Percentiles rank a stretch among this genome's conserved stretches.
Conservation (phyloP, 2,797 vertebrate genomes). For the Tympanoctomys barrerae region DNA sequence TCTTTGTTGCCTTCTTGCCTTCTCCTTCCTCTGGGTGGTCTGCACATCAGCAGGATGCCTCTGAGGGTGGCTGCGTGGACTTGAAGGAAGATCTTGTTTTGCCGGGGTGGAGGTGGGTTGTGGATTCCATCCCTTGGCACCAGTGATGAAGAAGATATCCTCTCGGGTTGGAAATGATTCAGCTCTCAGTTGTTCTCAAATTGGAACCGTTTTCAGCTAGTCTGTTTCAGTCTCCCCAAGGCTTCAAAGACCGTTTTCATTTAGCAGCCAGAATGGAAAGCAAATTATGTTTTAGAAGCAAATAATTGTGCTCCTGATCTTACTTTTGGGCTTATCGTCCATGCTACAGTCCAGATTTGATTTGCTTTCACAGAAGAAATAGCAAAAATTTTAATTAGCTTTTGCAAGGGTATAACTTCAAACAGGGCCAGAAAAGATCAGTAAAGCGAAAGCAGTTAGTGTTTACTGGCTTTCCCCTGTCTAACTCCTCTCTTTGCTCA, state of each 20-base stretch:
- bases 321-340: background rate
- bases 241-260: background rate
- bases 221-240: background rate
- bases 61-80: accelerated
- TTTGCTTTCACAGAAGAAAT: background rate
- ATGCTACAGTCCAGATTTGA: background rate
- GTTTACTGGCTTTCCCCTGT: background rate
- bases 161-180: background rate
- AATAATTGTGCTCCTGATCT: background rate
- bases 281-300: background rate
- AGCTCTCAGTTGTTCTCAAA: too few relatives aligned
- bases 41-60: accelerated
- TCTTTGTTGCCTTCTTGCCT: accelerated
- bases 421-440: background rate
- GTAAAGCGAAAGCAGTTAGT: background rate
- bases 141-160: background rate
- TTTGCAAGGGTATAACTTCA: background rate
- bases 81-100: background rate
- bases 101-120: background rate
- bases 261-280: background rate
- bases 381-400: constrained; percentile 14
- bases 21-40: accelerated
- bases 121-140: background rate
- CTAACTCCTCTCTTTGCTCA: background rate
- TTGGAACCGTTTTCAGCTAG: background rate